Base-by-base conservation (phyloP, 2,113 vertebrate genomes). In the Myotis brandtii region DNA sequence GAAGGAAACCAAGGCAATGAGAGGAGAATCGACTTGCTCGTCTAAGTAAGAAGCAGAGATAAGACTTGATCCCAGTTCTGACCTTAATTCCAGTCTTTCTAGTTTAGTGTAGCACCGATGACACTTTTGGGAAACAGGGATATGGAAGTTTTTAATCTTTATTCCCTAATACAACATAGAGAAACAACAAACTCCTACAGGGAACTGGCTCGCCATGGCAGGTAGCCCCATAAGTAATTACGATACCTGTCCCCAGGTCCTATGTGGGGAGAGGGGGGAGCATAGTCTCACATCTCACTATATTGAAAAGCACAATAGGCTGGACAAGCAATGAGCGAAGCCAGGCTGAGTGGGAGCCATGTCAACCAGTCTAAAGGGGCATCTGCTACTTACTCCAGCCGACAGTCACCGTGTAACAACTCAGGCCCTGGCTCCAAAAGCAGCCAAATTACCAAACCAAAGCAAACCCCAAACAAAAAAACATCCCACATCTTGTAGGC, bases 61-160 rank as follows among this genome's bases (percentile, higher is more conserved):
- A 59, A 84, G 59, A 86, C 23, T 69, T 62, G 66, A 92, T 81
- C 59, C 81, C 66, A 70, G 67, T 34, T 80, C 52, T 93, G 34
- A 88, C 40, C 48, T 64, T 62, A 50, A 46, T 20, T 84, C n/a
- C 50, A 75, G 10, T 84, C 77, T 87, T 81, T 56, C 50, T 16
- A 75, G 43, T 30, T 80, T 20, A 46, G 46, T 20, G 52, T 37
- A 43, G 48, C 75, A 85, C 52, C 32, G 32, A 64, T 37, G n/a
- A 82, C 67, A 76, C 62, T 77, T 92, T 70, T 21, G 27, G 54
- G 66, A 88, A 87, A 93, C 13, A 32, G 66, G 32, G 34, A 54
- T 17, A 64, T 9, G 20, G 46, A 32, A 56, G 56, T 66, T 46
- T 85, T 86, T 67, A 3, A 21, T 59, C 70, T 75, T 85, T 37